These are phyloP conservation scores for Ctena decussata DNA, from an alignment of 2,888 invertebrate genomes.

Conservation along the genomic window DNA sequence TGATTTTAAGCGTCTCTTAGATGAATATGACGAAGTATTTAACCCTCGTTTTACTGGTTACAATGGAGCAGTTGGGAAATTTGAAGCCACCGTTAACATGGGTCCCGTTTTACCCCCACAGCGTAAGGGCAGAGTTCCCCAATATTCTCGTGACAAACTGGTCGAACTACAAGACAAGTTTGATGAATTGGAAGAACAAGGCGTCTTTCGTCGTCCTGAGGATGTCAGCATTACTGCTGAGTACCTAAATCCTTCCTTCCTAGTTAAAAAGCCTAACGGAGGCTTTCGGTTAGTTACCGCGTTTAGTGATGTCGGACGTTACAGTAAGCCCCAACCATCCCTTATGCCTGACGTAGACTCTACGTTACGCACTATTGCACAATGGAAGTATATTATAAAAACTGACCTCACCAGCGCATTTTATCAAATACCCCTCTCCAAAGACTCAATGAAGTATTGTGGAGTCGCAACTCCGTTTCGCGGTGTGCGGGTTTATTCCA, in stretches of 20 bases:
- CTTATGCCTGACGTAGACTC: not conserved
- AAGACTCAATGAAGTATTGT: not conserved
- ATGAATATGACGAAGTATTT: not conserved
- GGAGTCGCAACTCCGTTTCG: not conserved
- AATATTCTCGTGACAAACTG: not conserved
- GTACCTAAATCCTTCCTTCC: not conserved
- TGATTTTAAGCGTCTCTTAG: not conserved
- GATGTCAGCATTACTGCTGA: not conserved
- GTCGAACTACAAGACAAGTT: not conserved
- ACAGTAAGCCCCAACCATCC: not conserved
- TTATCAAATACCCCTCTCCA: not conserved
- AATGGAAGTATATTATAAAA: not conserved
- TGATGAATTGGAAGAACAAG: not conserved
- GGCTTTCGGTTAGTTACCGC: not conserved
- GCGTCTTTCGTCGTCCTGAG: not conserved
- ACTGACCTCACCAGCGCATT: not conserved
- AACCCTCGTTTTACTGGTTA: not conserved
- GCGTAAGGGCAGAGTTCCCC: not conserved
- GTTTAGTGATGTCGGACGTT: not conserved
- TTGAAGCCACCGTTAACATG: not conserved
- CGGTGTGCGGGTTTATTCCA: not conserved
- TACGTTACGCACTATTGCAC: not conserved
- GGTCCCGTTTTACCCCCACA: not conserved
- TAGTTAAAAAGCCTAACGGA: not conserved
- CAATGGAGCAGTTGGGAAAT: not conserved